Evolutionary conservation across 2,797 vertebrate genomes (phyloP).

Genomic region (Phrynocephalus guinanensis): DNA sequence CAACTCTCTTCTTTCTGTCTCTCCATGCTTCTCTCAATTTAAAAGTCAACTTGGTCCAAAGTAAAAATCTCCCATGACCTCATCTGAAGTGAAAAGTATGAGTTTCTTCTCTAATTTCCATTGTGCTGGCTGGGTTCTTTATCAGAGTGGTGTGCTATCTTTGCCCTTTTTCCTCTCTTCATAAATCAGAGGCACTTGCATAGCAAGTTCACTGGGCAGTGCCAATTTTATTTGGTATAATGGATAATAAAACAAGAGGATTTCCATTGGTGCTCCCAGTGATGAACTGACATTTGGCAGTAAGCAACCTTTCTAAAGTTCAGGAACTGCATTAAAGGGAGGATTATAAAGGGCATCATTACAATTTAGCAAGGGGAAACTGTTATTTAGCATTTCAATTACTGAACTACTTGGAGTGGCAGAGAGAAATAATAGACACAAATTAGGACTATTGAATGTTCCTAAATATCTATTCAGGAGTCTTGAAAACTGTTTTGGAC

Average conservation of each 20-base stretch:
- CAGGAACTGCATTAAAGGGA: conserved; percentile 76
- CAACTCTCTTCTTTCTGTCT: neutral
- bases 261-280: conserved; percentile 67
- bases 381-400: conserved; percentile 77
- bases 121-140: neutral
- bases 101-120: neutral
- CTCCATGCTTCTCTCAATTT: neutral
- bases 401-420: conserved; percentile 62
- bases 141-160: neutral
- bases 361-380: conserved; percentile 74
- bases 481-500: conserved; percentile 59
- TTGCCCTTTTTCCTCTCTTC: neutral
- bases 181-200: conserved; percentile 39
- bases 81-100: neutral
- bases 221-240: conserved; percentile 56
- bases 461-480: conserved; percentile 64
- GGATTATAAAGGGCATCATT: conserved; percentile 78
- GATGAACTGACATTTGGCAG: conserved; percentile 76
- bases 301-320: conserved; percentile 79
- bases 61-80: neutral
- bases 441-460: conserved; percentile 71
- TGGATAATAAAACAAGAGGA: conserved; percentile 58
- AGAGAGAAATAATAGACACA: conserved; percentile 73
- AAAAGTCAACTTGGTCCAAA: neutral
- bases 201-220: conserved; percentile 24